Percentiles rank a stretch among this genome's conserved stretches.
Evolutionary conservation across 2,888 invertebrate genomes (phyloP).

Genomic region (Lobophora halterata): DNA sequence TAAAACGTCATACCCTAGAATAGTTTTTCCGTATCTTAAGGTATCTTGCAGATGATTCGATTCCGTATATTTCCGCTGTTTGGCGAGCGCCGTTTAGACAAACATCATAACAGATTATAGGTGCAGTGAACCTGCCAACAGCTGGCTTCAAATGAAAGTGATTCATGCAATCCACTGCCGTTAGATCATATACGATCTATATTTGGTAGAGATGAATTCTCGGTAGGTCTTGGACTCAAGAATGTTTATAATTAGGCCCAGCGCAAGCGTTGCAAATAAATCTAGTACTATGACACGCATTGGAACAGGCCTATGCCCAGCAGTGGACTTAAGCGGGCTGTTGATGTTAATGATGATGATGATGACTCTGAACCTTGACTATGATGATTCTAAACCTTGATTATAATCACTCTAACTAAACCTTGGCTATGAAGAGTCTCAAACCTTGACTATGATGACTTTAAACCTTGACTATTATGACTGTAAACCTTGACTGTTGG

Average conservation of each 20-base stretch:
- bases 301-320: too few relatives aligned
- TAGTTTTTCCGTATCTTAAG: slow-evolving; percentile 4
- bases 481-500: too few relatives aligned
- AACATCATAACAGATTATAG: slow-evolving; percentile 27
- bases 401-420: too few relatives aligned
- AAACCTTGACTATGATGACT: too few relatives aligned
- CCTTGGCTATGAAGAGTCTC: too few relatives aligned
- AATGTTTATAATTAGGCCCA: slow-evolving; percentile 11
- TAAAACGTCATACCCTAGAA: background rate
- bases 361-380: too few relatives aligned
- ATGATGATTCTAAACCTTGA: too few relatives aligned
- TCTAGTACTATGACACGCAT: slow-evolving; percentile 2
- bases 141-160: slow-evolving; percentile 44
- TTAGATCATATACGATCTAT: slow-evolving; percentile 35
- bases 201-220: slow-evolving; percentile 29
- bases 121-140: slow-evolving; percentile 65
- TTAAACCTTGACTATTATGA: too few relatives aligned
- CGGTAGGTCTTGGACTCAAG: slow-evolving; percentile 11
- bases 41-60: slow-evolving; percentile 6
- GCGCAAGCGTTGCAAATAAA: slow-evolving; percentile 13
- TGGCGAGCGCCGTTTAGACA: slow-evolving; percentile 24
- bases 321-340: too few relatives aligned
- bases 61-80: slow-evolving; percentile 38
- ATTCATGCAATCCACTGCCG: slow-evolving; percentile 42
- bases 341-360: too few relatives aligned